Conservation (phyloP, 2,888 invertebrate species). For the Amphimallon solstitiale region DNA sequence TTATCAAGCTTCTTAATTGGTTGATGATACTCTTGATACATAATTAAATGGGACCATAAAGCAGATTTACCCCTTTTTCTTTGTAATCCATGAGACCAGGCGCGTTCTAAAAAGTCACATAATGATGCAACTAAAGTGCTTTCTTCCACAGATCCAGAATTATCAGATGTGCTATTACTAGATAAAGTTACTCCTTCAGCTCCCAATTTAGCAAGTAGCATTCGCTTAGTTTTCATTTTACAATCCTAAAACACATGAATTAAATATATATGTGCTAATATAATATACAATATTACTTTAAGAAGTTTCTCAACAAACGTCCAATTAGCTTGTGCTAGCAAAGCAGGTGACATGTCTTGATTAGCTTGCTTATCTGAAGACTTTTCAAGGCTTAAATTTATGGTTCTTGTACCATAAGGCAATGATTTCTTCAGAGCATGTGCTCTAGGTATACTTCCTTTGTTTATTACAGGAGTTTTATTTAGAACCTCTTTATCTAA, state of each 20-base stretch:
- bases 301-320: constrained; percentile 97
- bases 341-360: constrained; percentile 82
- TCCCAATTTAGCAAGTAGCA: constrained; percentile 99
- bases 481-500: constrained; percentile 81
- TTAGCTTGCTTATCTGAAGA: constrained; percentile 48
- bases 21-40: constrained; percentile 77
- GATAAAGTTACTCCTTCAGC: constrained; percentile 91
- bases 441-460: constrained; percentile 62
- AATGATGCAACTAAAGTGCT: constrained; percentile 98
- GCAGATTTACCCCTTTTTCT: constrained; percentile 97
- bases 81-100: constrained; percentile 97
- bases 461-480: constrained; percentile 72
- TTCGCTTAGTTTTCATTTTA: constrained; percentile 95
- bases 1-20: constrained; percentile 45
- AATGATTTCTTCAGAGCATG: constrained; percentile 57
- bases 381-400: constrained; percentile 48
- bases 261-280: neutral
- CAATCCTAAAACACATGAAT: constrained; percentile 73
- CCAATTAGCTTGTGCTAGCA: constrained; percentile 96
- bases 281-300: constrained; percentile 73
- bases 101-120: constrained; percentile 95
- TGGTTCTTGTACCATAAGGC: constrained; percentile 49
- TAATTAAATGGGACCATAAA: constrained; percentile 93
- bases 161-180: constrained; percentile 83
- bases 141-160: constrained; percentile 85